Conservation (phyloP, 2,797 vertebrate genomes). For the Spinus pinus region DNA sequence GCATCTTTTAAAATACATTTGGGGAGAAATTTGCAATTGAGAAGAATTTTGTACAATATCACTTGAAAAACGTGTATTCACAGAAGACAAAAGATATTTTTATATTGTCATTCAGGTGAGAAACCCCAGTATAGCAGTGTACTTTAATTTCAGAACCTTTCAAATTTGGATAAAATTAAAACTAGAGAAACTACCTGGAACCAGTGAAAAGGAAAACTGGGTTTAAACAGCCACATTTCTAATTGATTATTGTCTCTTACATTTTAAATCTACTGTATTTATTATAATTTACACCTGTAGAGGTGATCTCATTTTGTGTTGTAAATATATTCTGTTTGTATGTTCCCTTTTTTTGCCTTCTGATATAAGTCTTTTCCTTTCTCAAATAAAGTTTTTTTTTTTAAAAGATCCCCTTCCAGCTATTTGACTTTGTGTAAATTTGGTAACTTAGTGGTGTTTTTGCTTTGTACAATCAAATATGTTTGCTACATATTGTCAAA, state of each 20-base stretch:
- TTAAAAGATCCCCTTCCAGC: constrained; percentile 80
- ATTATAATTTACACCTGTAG: constrained; percentile 84
- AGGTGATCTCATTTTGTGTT: constrained; percentile 87
- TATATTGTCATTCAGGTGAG: constrained; percentile 71
- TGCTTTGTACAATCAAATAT: constrained; percentile 66
- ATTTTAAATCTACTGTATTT: constrained; percentile 91
- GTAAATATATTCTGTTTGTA: constrained; percentile 91
- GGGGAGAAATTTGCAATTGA: constrained; percentile 66
- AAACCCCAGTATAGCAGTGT: constrained; percentile 53
- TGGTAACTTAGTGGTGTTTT: constrained; percentile 65
- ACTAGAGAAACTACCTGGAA: constrained; percentile 73
- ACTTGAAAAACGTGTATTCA: constrained; percentile 66
- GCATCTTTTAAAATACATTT: constrained; percentile 77
- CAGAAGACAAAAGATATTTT: constrained; percentile 72
- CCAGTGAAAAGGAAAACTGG: constrained; percentile 79
- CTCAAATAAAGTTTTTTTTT: constrained; percentile 93
- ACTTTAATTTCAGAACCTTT: constrained; percentile 56
- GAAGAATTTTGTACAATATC: constrained; percentile 74
- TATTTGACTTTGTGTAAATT: constrained; percentile 83
- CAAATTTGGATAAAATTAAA: constrained; percentile 70
- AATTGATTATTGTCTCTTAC: constrained; percentile 75
- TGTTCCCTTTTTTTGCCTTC: constrained; percentile 91
- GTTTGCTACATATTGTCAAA: constrained; percentile 57
- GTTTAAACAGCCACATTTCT: constrained; percentile 73
- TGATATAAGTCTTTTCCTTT: constrained; percentile 89